A percentile compares a stretch with the other conserved stretches of the same genome.
phyloP scores from a whole-genome alignment of 2,888 invertebrate genomes.

The Melitaea athalia region DNA sequence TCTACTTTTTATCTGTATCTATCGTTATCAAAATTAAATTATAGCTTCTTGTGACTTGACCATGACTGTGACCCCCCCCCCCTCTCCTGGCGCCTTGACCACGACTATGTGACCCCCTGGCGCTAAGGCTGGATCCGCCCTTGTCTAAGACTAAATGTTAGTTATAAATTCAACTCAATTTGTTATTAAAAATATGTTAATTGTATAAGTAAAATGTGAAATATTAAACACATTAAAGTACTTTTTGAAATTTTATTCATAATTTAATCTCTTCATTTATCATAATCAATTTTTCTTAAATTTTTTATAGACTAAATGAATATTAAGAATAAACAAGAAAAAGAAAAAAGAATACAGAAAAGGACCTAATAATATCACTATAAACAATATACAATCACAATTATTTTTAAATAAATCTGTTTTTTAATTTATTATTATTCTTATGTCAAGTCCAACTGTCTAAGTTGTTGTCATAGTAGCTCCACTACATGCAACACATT shows the following conservation, averaged over 20 bases:
- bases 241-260: neutral
- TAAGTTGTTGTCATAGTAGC: slow-evolving; percentile 6
- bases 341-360: neutral
- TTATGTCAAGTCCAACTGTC: slow-evolving; percentile 1
- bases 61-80: too few relatives aligned
- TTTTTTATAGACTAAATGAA: neutral
- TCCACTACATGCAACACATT: neutral
- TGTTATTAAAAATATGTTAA: neutral
- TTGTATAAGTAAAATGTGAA: neutral
- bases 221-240: neutral
- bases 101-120: too few relatives aligned
- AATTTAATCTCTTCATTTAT: neutral
- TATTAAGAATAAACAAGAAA: neutral
- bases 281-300: too few relatives aligned
- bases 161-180: neutral
- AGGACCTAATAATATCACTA: neutral
- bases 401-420: neutral
- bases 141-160: neutral
- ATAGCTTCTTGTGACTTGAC: too few relatives aligned
- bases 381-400: neutral
- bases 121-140: too few relatives aligned
- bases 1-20: too few relatives aligned
- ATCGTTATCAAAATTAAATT: too few relatives aligned
- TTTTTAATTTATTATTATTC: neutral
- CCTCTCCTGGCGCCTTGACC: too few relatives aligned